Base-by-base conservation (phyloP, 2,797 vertebrate genomes). In the Apogon hyalosoma region DNA sequence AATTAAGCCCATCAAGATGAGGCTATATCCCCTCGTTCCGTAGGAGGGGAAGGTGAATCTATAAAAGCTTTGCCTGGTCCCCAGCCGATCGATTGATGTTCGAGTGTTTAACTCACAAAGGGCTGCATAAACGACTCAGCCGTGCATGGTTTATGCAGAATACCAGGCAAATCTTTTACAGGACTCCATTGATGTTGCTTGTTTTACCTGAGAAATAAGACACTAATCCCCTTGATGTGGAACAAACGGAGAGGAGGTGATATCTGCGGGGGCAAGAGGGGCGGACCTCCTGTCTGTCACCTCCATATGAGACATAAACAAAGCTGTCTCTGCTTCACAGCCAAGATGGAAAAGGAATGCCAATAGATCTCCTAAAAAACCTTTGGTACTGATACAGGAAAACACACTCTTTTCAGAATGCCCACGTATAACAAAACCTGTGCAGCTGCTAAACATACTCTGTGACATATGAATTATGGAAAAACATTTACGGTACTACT, bases 261-360 rank as follows among this genome's bases (percentile, higher is more conserved):
- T 73, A 59, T 49, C 39, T 78, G 75, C 11, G 64, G 84, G 83
- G 84, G 82, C 58, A 77, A 61, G 77, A 70, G 66, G 73, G 90
- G 82, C 53, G 74, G 82, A 72, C 80, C 73, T 75, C 76, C 82
- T 81, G 89, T 87, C 87, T 89, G 80, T 90, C 90, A 89, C 73
- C 77, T 64, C 73, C 66, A 48, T 54, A 39, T 7, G 54, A 77
- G 53, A 78, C 78, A 47, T 46, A 82, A 83, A 86, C 82, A 85
- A 82, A 83, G 81, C 83, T 68, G 68, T 21, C 58, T 65, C 61
- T 21, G 65, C 66, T 63, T 64, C 46, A 11, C 33, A 62, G 66
- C 56, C 53, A 24, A 52, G 55, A 43, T 8, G 62, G 47, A 16
- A 33, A 40, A 21, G 57, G 7, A 12, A 70, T 50, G 63, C 70